Evolutionary conservation across 2,797 vertebrate genomes (phyloP), one percentile per base, ranked within the genome.

Genomic region (Phrynocephalus vlangalii): DNA sequence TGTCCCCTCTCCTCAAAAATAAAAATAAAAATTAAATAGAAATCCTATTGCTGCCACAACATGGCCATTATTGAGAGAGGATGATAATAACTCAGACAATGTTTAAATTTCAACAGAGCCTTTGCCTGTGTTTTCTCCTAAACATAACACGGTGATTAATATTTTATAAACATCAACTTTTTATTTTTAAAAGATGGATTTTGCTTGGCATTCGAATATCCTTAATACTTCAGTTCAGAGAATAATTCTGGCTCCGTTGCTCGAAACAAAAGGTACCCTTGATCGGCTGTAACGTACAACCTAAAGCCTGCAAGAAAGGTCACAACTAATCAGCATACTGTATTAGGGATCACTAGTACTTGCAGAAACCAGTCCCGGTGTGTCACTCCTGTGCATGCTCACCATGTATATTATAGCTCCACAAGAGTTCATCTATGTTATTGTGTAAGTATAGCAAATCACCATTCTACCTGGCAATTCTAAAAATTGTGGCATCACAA

Each of bases 131-230:
- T 83, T 66, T 89, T 89, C 89, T 89, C 87, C 86, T 92, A 94
- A 94, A 90, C 91, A 87, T 92, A 95, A 93, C 88, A 71, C 78
- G 87, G 90, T 86, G 1, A 92, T 91, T 83, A 90, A 94, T 88
- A 80, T 91, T 94, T 89, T 89, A 93, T 93, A 94, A 95, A 94
- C 93, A 94, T 66, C 90, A 85, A 60, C 81, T 79, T 90, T 92
- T 93, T 90, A 78, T 93, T 95, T 95, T 91, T 87, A 95, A 94
- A 92, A 95, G 91, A 80, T 88, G 91, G 94, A 94, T 92, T 95
- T 94, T 67, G 80, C 89, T 90, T 86, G 88, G 87, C 91, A 94
- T 90, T 91, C 87, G 81, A 87, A 92, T 95, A 67, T 89, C 83
- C 85, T 90, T 90, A 92, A 83, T 94, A 91, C 86, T 90, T 90